Percentiles rank a stretch among this genome's conserved stretches.
Evolutionary conservation across 2,888 invertebrate species (phyloP).

Genomic region (Byasa hedistus): DNA sequence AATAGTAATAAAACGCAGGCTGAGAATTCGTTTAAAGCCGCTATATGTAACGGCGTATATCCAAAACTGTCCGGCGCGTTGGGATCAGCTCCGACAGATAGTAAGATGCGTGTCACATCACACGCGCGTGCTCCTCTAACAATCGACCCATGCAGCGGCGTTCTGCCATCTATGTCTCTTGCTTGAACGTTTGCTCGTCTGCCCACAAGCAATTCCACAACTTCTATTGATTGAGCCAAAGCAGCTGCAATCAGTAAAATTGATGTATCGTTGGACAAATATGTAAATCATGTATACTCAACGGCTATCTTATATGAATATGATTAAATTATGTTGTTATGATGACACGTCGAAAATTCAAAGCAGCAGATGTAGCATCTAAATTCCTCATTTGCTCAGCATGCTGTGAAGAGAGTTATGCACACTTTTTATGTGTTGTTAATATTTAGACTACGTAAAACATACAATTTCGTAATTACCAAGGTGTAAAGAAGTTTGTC

Average conservation of each 20-base stretch:
- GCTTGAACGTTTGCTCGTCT: conserved; percentile 83
- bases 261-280: background rate
- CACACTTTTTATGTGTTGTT: no score
- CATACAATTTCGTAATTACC: no score
- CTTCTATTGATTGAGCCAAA: conserved; percentile 88
- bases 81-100: conserved; percentile 84
- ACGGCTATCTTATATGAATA: no score
- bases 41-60: conserved; percentile 91
- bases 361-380: no score
- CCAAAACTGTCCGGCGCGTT: conserved; percentile 89
- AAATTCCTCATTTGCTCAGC: no score
- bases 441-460: no score
- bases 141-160: conserved; percentile 89
- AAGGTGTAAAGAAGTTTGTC: conserved; percentile 91
- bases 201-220: conserved; percentile 84
- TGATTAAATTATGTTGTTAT: no score
- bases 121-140: conserved; percentile 86
- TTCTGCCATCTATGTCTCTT: conserved; percentile 86
- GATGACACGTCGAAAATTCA: no score
- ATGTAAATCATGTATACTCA: no score
- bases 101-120: conserved; percentile 84
- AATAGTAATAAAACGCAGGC: conserved; percentile 86
- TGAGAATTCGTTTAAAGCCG: conserved; percentile 90
- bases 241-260: conserved; percentile 78
- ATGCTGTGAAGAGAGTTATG: no score